These are phyloP conservation scores for Lepus americanus DNA, from an alignment of 2,113 vertebrate species.

Conservation along the genomic window DNA sequence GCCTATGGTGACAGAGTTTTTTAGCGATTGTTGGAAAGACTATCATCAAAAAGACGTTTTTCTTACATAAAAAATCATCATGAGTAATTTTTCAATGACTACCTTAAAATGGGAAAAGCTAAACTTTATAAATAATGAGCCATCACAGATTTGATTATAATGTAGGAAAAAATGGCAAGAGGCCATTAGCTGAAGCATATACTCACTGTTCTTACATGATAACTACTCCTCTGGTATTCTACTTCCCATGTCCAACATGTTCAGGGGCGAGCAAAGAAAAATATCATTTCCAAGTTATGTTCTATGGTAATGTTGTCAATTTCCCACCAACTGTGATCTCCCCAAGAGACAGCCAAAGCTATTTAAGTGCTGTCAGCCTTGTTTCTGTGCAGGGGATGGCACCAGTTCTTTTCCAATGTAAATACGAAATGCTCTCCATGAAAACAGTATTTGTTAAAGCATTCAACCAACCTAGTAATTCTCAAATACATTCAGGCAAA, in stretches of 20 bases:
- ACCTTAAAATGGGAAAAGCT: conserved; percentile 50
- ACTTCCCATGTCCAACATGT: neutral
- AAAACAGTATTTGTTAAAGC: conserved; percentile 22
- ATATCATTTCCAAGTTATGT: conserved; percentile 40
- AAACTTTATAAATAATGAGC: conserved; percentile 35
- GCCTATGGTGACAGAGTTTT: conserved; percentile 27
- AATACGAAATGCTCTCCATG: neutral
- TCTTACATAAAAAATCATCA: conserved; percentile 20
- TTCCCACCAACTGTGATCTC: conserved; percentile 45
- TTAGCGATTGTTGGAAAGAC: conserved; percentile 24
- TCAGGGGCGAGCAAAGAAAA: conserved; percentile 51
- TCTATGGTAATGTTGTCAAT: conserved; percentile 7
- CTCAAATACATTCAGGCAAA: conserved; percentile 24
- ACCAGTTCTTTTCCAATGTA: conserved; percentile 49
- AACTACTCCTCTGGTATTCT: neutral
- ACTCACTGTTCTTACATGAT: neutral
- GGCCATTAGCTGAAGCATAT: neutral
- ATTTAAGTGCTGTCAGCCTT: neutral
- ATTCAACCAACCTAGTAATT: conserved; percentile 43
- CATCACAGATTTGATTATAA: neutral
- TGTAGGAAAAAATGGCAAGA: neutral
- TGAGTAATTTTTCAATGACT: conserved; percentile 54
- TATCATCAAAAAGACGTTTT: conserved; percentile 20
- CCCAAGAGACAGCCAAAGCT: conserved; percentile 52
- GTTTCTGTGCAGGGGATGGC: neutral